phyloP scores from a whole-genome alignment of 2,888 invertebrate genomes.

The Desoria tigrina region DNA sequence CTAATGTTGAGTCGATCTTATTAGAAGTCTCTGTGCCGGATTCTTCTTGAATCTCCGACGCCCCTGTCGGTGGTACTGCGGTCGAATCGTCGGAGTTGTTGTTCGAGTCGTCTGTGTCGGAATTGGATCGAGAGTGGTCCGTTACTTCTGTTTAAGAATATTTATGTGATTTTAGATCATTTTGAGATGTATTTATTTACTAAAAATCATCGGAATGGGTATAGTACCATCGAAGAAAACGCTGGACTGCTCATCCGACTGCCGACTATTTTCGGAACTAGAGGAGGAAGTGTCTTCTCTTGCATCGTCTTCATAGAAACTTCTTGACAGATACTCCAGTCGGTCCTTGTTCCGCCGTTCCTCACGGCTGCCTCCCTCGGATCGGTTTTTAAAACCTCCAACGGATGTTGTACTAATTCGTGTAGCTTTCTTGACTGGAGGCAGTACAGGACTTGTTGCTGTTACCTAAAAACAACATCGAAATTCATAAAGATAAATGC shows the following conservation, averaged over 20 bases:
- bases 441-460: too few species aligned
- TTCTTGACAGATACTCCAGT: slow-evolving; percentile 23
- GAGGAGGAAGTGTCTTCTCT: slow-evolving; percentile 35
- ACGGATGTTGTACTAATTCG: slow-evolving; percentile 25
- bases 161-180: too few species aligned
- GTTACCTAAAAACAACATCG: too few species aligned
- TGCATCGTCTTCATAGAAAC: slow-evolving; percentile 47
- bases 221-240: slow-evolving; percentile 38
- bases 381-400: slow-evolving; percentile 35
- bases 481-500: too few species aligned
- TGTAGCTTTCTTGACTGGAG: background rate
- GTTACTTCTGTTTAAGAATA: slow-evolving; percentile 29
- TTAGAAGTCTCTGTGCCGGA: too few species aligned
- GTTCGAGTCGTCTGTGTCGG: slow-evolving; percentile 15
- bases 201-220: too few species aligned
- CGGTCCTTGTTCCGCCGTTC: slow-evolving; percentile 48
- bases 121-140: slow-evolving; percentile 28
- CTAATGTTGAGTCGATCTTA: too few species aligned
- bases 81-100: background rate
- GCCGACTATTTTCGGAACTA: slow-evolving; percentile 11
- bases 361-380: slow-evolving; percentile 49
- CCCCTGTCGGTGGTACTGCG: background rate
- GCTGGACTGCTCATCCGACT: slow-evolving; percentile 23
- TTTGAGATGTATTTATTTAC: too few species aligned
- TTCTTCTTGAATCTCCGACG: too few species aligned